Evolutionary conservation across 2,113 vertebrate genomes (phyloP).

Genomic region (Carollia perspicillata): DNA sequence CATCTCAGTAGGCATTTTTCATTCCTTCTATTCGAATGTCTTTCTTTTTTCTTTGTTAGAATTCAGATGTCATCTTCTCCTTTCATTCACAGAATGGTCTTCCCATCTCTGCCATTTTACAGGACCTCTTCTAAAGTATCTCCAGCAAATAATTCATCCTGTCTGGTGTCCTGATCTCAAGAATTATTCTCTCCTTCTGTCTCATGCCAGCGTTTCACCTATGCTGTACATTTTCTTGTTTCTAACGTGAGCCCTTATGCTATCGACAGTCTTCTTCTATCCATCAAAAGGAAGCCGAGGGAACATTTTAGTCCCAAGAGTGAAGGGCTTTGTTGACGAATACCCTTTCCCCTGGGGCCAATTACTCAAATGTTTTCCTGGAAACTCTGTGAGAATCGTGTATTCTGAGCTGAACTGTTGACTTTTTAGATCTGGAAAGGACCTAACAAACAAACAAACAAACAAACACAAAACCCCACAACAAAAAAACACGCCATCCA

Average conservation of each 20-base stretch:
- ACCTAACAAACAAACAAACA: background rate
- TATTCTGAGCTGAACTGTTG: constrained; percentile 16
- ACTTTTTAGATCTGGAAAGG: constrained; percentile 32
- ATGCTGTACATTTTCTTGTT: background rate
- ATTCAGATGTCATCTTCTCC: background rate
- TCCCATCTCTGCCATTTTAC: background rate
- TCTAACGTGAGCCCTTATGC: background rate
- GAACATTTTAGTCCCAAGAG: background rate
- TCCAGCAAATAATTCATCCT: background rate
- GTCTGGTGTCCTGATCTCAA: background rate
- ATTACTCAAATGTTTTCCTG: constrained; percentile 8
- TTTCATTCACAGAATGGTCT: background rate
- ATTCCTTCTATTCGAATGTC: background rate
- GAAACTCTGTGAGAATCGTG: constrained; percentile 11
- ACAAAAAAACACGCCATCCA: background rate
- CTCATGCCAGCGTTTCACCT: background rate
- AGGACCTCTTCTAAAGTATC: background rate
- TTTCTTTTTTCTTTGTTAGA: background rate
- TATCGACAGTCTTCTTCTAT: background rate
- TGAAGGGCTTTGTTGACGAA: background rate
- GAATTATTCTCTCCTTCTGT: background rate
- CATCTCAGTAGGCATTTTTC: background rate
- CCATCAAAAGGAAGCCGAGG: background rate
- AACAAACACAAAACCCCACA: background rate
- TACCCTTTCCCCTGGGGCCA: constrained; percentile 36